These are phyloP conservation scores for Drosophila arizonae DNA, from an alignment of 1,140 invertebrate genomes.

Conservation along the genomic window DNA sequence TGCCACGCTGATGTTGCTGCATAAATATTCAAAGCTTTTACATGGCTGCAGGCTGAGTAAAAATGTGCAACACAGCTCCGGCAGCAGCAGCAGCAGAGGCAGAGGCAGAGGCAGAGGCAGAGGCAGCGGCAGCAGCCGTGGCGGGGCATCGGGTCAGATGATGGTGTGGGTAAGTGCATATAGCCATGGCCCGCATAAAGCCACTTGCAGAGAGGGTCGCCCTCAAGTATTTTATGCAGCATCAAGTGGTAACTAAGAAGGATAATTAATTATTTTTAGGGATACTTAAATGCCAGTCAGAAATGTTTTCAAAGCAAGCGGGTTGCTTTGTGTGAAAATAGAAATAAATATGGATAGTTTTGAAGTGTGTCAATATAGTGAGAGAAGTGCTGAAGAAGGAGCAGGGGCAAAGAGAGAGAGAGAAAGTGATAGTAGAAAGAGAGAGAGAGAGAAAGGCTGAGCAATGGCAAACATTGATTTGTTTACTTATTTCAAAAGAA, in stretches of 20 bases:
- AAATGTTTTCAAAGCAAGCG: background rate
- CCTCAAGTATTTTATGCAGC: constrained; percentile 15
- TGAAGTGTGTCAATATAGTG: too few species aligned
- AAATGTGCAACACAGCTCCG: constrained; percentile 69
- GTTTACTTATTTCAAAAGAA: too few species aligned
- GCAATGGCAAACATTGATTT: too few species aligned
- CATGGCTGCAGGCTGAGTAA: constrained; percentile 78
- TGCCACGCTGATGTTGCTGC: constrained; percentile 50
- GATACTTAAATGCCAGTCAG: background rate
- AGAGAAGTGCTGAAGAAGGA: too few species aligned
- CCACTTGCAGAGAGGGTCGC: constrained; percentile 60
- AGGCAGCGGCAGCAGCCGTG: constrained; percentile 10
- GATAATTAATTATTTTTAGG: constrained; percentile 17
- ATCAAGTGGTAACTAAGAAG: constrained; percentile 11
- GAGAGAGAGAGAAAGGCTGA: too few species aligned
- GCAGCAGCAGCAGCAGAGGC: constrained; percentile 3
- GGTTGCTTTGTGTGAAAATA: background rate
- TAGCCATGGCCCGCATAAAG: constrained; percentile 49
- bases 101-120: background rate
- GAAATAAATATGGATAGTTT: too few species aligned
- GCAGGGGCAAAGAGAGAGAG: too few species aligned
- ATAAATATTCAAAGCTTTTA: constrained; percentile 80
- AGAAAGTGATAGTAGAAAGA: too few species aligned
- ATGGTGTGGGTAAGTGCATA: constrained; percentile 2
- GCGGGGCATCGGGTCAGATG: too few species aligned